Percentiles rank a stretch among this genome's conserved stretches.
phyloP scores from a whole-genome alignment of 2,113 vertebrate species.

The Camelus dromedarius region DNA sequence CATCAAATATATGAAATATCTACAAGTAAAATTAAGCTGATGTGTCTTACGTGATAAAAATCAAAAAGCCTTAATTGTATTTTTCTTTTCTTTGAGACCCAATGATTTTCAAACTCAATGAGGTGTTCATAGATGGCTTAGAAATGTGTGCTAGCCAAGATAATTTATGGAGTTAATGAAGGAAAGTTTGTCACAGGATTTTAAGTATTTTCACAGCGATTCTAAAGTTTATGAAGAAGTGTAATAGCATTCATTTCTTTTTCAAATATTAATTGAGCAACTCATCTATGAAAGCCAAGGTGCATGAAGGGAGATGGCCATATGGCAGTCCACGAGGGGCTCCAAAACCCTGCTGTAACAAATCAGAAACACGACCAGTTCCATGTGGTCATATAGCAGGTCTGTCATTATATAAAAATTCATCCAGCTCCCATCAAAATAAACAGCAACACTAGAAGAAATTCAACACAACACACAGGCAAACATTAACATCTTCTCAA shows the following conservation, averaged over 20 bases:
- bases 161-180: conserved; percentile 64
- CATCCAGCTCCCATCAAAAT: neutral
- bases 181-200: conserved; percentile 51
- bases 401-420: neutral
- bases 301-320: conserved; percentile 39
- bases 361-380: conserved; percentile 39
- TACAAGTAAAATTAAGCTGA: conserved; percentile 50
- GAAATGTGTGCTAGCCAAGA: conserved; percentile 42
- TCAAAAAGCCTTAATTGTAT: conserved; percentile 4
- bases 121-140: neutral
- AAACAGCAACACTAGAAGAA: conserved; percentile 31
- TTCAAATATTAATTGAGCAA: conserved; percentile 69
- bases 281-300: conserved; percentile 58
- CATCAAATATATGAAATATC: conserved; percentile 32
- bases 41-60: conserved; percentile 51
- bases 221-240: conserved; percentile 62
- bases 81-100: conserved; percentile 55
- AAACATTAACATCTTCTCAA: conserved; percentile 35
- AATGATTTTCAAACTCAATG: conserved; percentile 49
- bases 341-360: neutral
- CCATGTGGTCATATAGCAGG: neutral
- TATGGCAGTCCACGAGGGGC: conserved; percentile 24
- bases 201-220: conserved; percentile 51
- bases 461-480: conserved; percentile 8
- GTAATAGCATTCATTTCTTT: conserved; percentile 59